Conservation (phyloP, 2,797 vertebrate genomes). For the Halcyon leucocephala region DNA sequence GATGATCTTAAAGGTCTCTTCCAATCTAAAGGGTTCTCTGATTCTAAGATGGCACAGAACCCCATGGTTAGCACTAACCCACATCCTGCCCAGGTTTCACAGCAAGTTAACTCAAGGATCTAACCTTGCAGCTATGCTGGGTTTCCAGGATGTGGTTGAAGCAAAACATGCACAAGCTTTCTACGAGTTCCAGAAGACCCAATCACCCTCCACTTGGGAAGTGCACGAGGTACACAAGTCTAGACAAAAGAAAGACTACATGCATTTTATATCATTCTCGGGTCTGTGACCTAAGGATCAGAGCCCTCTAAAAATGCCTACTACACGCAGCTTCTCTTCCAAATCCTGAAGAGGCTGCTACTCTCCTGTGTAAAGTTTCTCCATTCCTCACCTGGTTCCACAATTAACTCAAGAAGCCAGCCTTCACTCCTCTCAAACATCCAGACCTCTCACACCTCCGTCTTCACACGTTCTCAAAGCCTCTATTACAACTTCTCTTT, state of each 20-base stretch:
- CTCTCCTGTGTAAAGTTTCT: neutral
- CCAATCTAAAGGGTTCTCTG: neutral
- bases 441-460: neutral
- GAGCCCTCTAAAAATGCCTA: neutral
- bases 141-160: slow-evolving; percentile 25
- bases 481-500: neutral
- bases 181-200: neutral
- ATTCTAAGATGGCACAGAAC: neutral
- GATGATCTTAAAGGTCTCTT: neutral
- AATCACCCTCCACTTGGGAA: neutral
- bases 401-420: slow-evolving; percentile 6
- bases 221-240: neutral
- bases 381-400: neutral
- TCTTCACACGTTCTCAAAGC: neutral
- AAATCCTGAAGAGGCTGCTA: neutral
- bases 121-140: neutral
- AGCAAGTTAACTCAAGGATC: neutral
- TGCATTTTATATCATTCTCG: neutral
- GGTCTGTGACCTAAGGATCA: neutral
- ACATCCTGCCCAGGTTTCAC: neutral
- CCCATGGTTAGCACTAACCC: neutral
- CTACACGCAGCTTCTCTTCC: neutral
- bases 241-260: slow-evolving; percentile 16
- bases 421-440: neutral
- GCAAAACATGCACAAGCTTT: slow-evolving; percentile 7